phyloP scores from a whole-genome alignment of 2,113 vertebrate genomes.

The Ariopsis seemanni region DNA sequence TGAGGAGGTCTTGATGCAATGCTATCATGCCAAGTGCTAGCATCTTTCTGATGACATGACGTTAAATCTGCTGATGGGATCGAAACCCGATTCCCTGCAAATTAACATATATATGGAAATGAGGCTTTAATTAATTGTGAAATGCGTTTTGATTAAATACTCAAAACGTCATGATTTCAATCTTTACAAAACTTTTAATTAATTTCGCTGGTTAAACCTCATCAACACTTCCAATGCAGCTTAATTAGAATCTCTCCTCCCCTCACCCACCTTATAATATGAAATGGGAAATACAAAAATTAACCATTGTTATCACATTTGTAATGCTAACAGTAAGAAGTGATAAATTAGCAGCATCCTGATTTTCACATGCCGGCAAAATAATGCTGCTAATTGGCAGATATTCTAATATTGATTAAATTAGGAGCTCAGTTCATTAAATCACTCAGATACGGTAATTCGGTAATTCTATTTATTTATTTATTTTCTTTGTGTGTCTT shows the following conservation, averaged over 20 bases:
- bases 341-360: conserved; percentile 69
- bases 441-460: conserved; percentile 63
- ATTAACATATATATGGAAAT: conserved; percentile 78
- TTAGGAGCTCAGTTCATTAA: conserved; percentile 73
- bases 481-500: conserved; percentile 53
- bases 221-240: conserved; percentile 77
- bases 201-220: conserved; percentile 80
- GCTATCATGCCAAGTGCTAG: no score
- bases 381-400: conserved; percentile 77
- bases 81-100: conserved; percentile 63
- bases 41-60: background rate
- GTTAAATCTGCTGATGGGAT: conserved; percentile 58
- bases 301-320: conserved; percentile 77
- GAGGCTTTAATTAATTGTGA: conserved; percentile 73
- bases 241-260: conserved; percentile 73
- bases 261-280: conserved; percentile 59
- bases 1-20: background rate
- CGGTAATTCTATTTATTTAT: conserved; percentile 11
- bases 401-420: conserved; percentile 82
- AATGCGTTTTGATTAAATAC: conserved; percentile 79
- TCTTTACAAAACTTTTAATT: conserved; percentile 80
- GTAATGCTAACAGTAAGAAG: conserved; percentile 69
- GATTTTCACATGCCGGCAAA: conserved; percentile 71
- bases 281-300: conserved; percentile 72
- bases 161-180: conserved; percentile 79